Base-by-base conservation (phyloP, 2,113 vertebrate genomes). In the Atrichornis clamosus region DNA sequence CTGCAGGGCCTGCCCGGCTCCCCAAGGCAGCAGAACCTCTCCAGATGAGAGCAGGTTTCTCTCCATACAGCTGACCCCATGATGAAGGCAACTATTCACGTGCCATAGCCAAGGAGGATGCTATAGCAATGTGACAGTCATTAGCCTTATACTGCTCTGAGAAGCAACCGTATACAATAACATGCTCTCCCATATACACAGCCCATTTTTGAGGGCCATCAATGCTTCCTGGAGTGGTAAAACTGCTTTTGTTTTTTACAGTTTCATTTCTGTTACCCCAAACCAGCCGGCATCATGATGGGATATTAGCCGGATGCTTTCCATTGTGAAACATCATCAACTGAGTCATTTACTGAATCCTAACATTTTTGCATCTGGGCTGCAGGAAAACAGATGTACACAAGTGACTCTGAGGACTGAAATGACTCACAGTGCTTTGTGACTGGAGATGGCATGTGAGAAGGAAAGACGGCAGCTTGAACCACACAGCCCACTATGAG, bases 321-420 rank as follows among this genome's bases (percentile, higher is more conserved):
- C 60, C 27, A 27, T 60, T 92, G 72, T 80, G 70, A 87, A 90
- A 79, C 24, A 64, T 77, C 52, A 41, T 80, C 68, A 56, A 0
- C 35, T n/a, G 59, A 90, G 22, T 69, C 30, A 80, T 90, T 74
- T 85, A 86, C 59, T 74, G 52, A 90, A 64, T 92, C 22, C 24
- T 68, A 75, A 65, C 10, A 63, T 23, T 70, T 80, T 74, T 86
- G 83, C 72, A 90, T 67, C 72, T 92, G 72, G 56, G 49, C 64
- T 35, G 18, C 52, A 88, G 76, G 55, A 91, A 80, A 77, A 85
- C 88, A 95, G 72, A 67, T 83, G 79, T 30, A 67, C n/a, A 19
- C 39, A 84, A 92, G 75, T 74, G 78, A 56, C 58, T 76, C 72
- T 52, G 62, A 87, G 86, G 56, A n/a, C 83, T 42, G 39, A 20